phyloP scores from a whole-genome alignment of 1,140 invertebrate species.

The Heliothis subflexa region DNA sequence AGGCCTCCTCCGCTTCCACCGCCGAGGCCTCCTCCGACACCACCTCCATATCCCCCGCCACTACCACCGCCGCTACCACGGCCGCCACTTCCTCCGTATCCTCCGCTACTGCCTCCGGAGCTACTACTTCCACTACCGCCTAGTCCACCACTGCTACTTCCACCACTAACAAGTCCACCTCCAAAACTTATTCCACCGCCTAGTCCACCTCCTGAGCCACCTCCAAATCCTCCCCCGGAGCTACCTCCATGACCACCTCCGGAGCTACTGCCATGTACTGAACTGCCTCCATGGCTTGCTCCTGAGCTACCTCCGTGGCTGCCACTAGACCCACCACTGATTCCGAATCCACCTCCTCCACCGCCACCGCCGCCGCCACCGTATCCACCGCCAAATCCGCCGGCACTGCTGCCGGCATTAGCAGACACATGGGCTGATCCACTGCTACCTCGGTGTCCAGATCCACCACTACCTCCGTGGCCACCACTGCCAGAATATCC shows the following conservation, averaged over 20 bases:
- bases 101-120: conserved; percentile 35
- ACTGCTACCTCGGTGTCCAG: neutral
- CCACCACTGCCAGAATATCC: no score
- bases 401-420: conserved; percentile 20
- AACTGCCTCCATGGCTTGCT: no score
- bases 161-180: conserved; percentile 20
- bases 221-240: no score
- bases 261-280: no score
- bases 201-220: no score
- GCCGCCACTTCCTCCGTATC: conserved; percentile 1
- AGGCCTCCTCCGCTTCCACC: conserved; percentile 22
- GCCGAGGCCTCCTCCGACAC: conserved; percentile 35
- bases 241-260: no score
- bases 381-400: neutral
- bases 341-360: conserved; percentile 12
- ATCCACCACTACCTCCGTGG: neutral
- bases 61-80: conserved; percentile 46
- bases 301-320: conserved; percentile 47
- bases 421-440: no score
- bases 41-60: conserved; percentile 44
- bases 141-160: conserved; percentile 20
- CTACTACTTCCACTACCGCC: conserved; percentile 37
- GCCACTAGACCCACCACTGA: conserved; percentile 37
- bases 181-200: no score
- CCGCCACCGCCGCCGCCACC: conserved; percentile 47